Evolutionary conservation across 1,140 invertebrate genomes (phyloP).

Genomic region (Drosophila hydei): DNA sequence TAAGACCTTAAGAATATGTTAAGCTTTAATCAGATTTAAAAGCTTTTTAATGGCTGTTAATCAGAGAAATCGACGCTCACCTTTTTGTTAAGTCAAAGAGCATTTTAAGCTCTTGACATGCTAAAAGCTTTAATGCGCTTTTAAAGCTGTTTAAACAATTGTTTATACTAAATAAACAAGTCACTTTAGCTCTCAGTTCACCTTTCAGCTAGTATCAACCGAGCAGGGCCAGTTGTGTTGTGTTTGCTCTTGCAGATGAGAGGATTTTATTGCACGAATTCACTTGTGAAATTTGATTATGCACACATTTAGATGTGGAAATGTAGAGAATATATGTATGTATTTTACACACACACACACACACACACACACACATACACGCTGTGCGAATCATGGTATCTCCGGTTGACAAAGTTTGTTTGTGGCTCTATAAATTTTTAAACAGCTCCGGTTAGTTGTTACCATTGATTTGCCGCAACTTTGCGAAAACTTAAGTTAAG

Average conservation of each 20-base stretch:
- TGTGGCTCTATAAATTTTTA: conserved; percentile 51
- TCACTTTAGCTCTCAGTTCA: neutral
- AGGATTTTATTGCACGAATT: conserved; percentile 53
- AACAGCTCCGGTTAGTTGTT: conserved; percentile 26
- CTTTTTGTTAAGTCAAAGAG: no score
- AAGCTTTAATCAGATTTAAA: neutral
- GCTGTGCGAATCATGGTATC: neutral
- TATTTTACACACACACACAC: conserved; percentile 19
- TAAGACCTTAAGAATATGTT: no score
- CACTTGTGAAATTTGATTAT: conserved; percentile 57
- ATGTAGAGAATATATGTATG: conserved; percentile 24
- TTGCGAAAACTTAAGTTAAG: conserved; percentile 39
- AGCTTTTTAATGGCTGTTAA: no score
- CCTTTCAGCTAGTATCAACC: conserved; percentile 24
- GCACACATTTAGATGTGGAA: conserved; percentile 40
- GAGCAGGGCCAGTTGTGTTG: conserved; percentile 11
- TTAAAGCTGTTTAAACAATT: neutral
- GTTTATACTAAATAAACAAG: no score
- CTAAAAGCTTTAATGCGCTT: neutral
- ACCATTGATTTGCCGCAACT: conserved; percentile 52
- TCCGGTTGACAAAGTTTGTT: conserved; percentile 42
- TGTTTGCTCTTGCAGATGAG: conserved; percentile 50
- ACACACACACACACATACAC: conserved; percentile 6
- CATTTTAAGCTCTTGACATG: no score
- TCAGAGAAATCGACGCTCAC: no score